Evolutionary conservation across 2,113 vertebrate species (phyloP), one percentile per base, ranked within the genome.

Genomic region (Boleophthalmus pectinirostris): DNA sequence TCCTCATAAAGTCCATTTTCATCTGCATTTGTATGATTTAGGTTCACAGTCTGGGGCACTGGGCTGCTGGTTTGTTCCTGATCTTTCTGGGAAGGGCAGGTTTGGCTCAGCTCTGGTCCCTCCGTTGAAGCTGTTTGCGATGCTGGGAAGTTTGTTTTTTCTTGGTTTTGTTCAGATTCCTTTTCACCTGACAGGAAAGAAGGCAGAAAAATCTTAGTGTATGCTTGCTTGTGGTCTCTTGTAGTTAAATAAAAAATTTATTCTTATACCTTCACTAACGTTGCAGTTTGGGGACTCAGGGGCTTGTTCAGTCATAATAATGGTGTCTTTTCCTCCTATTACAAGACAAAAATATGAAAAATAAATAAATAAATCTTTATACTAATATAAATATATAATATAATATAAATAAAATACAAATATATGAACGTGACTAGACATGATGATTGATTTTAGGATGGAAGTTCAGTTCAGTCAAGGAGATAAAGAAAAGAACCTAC

Each of bases 401-500:
- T 60, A 12, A 24, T 78, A 14, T 21, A 10, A 5, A 16, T 5
- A 25, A n/a, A 45, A 66, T 7, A 66, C 16, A 29, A 1, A 38
- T 57, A 21, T 33, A 29, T 69, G 29, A 63, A 29, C 29, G 21
- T 20, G 51, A 53, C 51, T 0, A 76, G 23, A 46, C 58, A 33
- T 2, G 7, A 20, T 45, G 68, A 25, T 73, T 56, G 64, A 35
- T 25, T 66, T 83, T 12, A 35, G 33, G 20, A 64, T 8, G 8
- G 12, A 29, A 61, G 25, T 18, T 33, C 29, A 60, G 57, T 74
- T 21, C 47, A 29, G 67, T 56, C 71, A 16, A 46, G 33, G 24
- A 25, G 0, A 18, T 65, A 38, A 67, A 5, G 16, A 71, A 51
- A 82, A 43, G 47, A 94, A 96, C 96, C 89, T 98, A 98, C 96